Base-by-base conservation (phyloP, 2,113 vertebrate species). In the Crotalus helleri region DNA sequence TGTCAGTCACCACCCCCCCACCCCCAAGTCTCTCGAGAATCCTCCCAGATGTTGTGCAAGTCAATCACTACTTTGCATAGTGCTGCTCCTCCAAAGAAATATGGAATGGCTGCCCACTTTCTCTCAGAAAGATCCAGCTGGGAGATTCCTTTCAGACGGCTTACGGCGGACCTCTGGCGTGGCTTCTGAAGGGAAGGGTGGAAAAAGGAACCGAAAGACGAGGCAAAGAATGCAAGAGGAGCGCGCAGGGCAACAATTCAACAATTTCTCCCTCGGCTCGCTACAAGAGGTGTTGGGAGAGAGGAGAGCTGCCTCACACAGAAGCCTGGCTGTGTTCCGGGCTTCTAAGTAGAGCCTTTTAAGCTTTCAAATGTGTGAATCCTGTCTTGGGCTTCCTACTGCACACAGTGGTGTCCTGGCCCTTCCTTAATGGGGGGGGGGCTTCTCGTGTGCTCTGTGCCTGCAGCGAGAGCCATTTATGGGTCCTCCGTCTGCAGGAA, bases 231-330 rank as follows among this genome's bases (percentile, higher is more conserved):
- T 39, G 39, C 0, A 39, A 39, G 39, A 39, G 39, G 23, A 61
- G 59, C 1, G 59, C 24, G 2, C 24, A 26, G 10, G 11, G 0
- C 3, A 29, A 11, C 26, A 64, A 29, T 4, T 3, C 59, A 0
- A 29, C 26, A 29, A 26, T 4, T 29, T 12, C 10, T 26, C 61
- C 26, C 26, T 29, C 1, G 1, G 61, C 61, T 29, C 10, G 10
- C 59, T 0, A 29, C 26, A 64, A 29, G 61, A 29, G 61, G 11
- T 5, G 1, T 13, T 17, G 54, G 54, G 54, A 3, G 15, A 49
- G 49, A 49, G 17, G 55, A 17, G n/a, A n/a, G n/a, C n/a, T n/a
- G n/a, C n/a, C n/a, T n/a, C n/a, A n/a, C n/a, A n/a, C n/a, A n/a
- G n/a, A n/a, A n/a, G n/a, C n/a, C 55, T 4, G 3, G 26, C 29